phyloP scores from a whole-genome alignment of 2,888 invertebrate genomes.

The Frankliniella intonsa region DNA sequence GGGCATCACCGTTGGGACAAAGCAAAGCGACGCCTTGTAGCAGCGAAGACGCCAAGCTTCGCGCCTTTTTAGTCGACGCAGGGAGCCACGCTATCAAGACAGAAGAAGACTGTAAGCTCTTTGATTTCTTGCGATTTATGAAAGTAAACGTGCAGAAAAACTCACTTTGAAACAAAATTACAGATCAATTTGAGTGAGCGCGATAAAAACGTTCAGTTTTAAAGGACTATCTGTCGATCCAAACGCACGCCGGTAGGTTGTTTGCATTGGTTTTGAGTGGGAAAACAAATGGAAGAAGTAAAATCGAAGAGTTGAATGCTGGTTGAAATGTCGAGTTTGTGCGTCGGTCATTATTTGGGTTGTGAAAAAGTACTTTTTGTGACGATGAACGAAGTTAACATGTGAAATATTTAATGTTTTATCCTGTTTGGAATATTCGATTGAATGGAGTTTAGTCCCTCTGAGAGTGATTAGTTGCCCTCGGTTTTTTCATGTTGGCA shows the following conservation, averaged over 20 bases:
- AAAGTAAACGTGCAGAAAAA: no score
- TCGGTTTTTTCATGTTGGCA: not conserved
- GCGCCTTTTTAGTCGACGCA: not conserved
- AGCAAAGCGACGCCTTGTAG: not conserved
- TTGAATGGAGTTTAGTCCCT: not conserved
- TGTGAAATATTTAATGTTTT: not conserved
- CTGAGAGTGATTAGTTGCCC: no score
- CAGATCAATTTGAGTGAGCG: no score
- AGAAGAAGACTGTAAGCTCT: no score
- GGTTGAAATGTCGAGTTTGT: slow-evolving; percentile 35
- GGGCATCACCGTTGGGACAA: not conserved
- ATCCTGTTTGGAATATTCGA: not conserved
- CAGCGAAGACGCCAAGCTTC: not conserved
- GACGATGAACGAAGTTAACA: not conserved
- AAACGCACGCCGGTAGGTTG: not conserved
- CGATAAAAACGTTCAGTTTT: no score
- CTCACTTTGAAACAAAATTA: no score
- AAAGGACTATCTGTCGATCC: no score
- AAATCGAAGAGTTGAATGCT: slow-evolving; percentile 33
- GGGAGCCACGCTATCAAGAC: no score
- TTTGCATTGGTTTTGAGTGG: not conserved
- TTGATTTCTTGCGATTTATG: no score
- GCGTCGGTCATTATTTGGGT: slow-evolving; percentile 40
- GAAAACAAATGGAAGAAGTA: not conserved
- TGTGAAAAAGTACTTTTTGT: slow-evolving; percentile 41